Evolutionary conservation across 2,888 invertebrate genomes (phyloP).

Genomic region (Pachliopta kotzebuea): DNA sequence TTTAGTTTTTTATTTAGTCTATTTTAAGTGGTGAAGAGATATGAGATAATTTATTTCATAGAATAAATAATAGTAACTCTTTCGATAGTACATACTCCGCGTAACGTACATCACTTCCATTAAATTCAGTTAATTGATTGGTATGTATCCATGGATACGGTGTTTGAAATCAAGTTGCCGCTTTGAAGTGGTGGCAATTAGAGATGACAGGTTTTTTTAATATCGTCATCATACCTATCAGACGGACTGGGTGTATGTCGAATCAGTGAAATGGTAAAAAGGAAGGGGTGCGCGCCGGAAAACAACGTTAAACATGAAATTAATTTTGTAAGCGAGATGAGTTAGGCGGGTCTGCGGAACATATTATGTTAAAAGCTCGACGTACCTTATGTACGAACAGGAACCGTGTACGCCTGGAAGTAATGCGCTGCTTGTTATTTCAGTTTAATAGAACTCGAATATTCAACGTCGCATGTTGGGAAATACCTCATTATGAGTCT

Average conservation of each 20-base stretch:
- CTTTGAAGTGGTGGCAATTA: conserved; percentile 29
- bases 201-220: conserved; percentile 29
- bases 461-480: conserved; percentile 26
- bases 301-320: conserved; percentile 29
- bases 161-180: conserved; percentile 28
- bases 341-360: conserved; percentile 20
- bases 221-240: conserved; percentile 11
- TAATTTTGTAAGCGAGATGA: conserved; percentile 31
- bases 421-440: conserved; percentile 22
- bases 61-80: too few relatives aligned
- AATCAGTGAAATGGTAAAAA: conserved; percentile 23
- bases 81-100: too few relatives aligned
- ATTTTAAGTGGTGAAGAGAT: too few relatives aligned
- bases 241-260: conserved; percentile 4
- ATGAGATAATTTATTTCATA: too few relatives aligned
- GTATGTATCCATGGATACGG: neutral
- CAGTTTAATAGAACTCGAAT: conserved; percentile 25
- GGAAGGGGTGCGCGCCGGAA: conserved; percentile 24
- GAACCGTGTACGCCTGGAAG: conserved; percentile 10
- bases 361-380: conserved; percentile 26
- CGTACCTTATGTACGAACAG: conserved; percentile 3
- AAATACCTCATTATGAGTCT: conserved; percentile 22
- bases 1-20: too few relatives aligned
- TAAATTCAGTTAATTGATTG: conserved; percentile 2
- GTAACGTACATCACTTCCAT: conserved; percentile 6